Evolutionary conservation across 2,797 vertebrate species (phyloP), one percentile per base, ranked within the genome.

Genomic region (Danio tinwini): DNA sequence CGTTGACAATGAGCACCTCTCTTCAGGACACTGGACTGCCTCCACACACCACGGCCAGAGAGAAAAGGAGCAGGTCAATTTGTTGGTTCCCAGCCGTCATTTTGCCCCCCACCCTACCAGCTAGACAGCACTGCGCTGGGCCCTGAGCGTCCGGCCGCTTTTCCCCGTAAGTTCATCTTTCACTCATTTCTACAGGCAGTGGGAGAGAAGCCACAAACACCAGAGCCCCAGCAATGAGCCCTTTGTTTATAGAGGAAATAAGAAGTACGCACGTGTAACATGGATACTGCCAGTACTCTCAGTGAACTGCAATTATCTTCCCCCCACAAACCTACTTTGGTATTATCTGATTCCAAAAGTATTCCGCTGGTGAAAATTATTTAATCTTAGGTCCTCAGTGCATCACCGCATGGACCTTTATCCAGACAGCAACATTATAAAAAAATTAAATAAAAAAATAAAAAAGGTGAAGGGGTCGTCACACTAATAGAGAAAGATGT

Each of bases 231-330:
- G 89, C 89, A 91, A 90, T 88, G 89, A 88, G 86, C 81, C 83
- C 86, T 90, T 88, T 92, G 89, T 91, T 92, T 90, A 90, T 81
- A 87, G 85, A 89, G 87, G 88, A 91, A 89, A 91, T 79, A 84
- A 86, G 84, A 87, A 88, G 87, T 87, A 86, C 85, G 85, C 84
- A 87, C 87, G 80, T 86, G 86, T 86, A 88, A 92, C 64, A 83
- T 86, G 63, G 85, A 89, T 86, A 82, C 86, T 87, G 87, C 87
- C 90, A 89, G 83, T 82, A 88, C 87, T 88, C 85, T 86, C 76
- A 63, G 58, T 88, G 88, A 88, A 87, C 89, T 88, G 84, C 83
- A 90, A 90, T 91, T 87, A 90, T 88, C 82, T 79, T 86, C 71
- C 29, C 81, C 81, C 82, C 85, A 72, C 81, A 90, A 89, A 86